Evolutionary conservation across 64 coral and sea anemone species (phyloP).

Genomic region (Montipora cactus): DNA sequence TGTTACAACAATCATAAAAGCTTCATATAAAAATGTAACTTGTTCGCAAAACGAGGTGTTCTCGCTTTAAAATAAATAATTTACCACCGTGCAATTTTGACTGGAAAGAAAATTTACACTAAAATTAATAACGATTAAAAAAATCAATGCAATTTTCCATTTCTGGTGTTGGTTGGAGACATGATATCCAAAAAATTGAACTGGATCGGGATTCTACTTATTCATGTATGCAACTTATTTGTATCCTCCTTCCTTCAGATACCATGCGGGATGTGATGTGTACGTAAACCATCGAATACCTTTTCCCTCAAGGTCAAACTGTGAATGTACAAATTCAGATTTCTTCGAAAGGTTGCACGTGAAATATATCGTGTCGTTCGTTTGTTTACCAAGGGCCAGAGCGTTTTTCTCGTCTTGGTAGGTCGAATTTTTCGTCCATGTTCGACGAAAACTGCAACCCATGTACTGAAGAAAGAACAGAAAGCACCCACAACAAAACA

Average conservation of each 20-base stretch:
- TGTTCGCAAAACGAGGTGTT: not conserved
- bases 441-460: not conserved
- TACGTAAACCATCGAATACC: not conserved
- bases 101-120: not conserved
- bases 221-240: no score
- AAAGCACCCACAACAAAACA: constrained; percentile 38
- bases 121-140: not conserved
- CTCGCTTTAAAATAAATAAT: not conserved
- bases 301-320: constrained; percentile 2
- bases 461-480: not conserved
- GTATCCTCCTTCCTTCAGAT: not conserved
- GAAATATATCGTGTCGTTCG: not conserved
- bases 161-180: constrained; percentile 40
- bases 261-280: not conserved
- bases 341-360: not conserved
- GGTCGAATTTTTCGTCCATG: not conserved
- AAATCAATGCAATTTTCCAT: constrained; percentile 9
- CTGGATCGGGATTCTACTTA: not conserved
- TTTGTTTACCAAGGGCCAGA: constrained; percentile 29
- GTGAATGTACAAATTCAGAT: not conserved
- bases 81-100: not conserved
- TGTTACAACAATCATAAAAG: not conserved
- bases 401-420: constrained; percentile 8
- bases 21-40: not conserved
- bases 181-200: not conserved